These are phyloP conservation scores for Hydrozoanthus gracilis DNA, from an alignment of 92 coral and sea anemone genomes.

Conservation along the genomic window DNA sequence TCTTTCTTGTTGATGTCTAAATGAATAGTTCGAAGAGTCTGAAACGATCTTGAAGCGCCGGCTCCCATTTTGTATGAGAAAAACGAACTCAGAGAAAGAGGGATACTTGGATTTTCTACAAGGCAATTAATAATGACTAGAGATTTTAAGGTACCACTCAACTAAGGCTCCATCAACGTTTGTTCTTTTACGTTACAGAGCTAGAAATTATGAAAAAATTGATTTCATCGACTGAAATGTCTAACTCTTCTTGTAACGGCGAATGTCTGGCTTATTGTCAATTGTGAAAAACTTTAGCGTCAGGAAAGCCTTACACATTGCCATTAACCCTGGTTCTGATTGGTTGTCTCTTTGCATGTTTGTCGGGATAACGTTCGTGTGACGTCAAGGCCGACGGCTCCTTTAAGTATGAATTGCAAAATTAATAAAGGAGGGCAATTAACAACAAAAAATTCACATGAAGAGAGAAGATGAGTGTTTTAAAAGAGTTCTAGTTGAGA, in stretches of 20 bases:
- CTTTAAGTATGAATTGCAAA: neutral
- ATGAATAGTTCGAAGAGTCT: slow-evolving; percentile 14
- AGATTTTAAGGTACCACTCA: too few species aligned
- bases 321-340: neutral
- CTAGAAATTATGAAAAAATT: too few species aligned
- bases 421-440: neutral
- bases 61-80: slow-evolving; percentile 7
- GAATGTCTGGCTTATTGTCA: neutral
- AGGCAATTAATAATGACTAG: neutral
- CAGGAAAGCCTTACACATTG: neutral
- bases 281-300: neutral
- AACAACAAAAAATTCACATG: neutral
- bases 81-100: neutral
- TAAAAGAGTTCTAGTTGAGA: neutral
- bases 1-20: slow-evolving; percentile 12
- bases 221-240: too few species aligned
- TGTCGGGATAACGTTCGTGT: neutral
- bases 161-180: too few species aligned
- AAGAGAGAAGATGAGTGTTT: neutral
- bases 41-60: slow-evolving; percentile 5
- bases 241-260: too few species aligned
- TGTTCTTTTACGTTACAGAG: too few species aligned
- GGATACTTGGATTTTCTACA: too few species aligned
- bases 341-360: neutral
- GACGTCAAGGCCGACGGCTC: neutral